Evolutionary conservation across 2,888 invertebrate genomes (phyloP), one percentile per base, ranked within the genome.

Genomic region (Tenthredo amoena): DNA sequence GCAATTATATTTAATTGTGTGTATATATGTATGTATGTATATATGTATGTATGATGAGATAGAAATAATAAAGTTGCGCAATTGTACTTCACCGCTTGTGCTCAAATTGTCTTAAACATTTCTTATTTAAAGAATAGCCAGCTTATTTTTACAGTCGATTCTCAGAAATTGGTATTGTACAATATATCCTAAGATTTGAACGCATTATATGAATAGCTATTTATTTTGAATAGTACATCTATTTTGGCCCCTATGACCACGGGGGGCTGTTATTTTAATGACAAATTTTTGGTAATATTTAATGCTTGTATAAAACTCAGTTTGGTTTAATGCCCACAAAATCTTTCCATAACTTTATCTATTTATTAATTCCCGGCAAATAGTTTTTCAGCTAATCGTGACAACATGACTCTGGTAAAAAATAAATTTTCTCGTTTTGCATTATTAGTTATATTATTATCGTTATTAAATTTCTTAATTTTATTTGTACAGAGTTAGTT

Each of bases 401-500:
- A 68, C 68, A 6, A 31, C 18, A 21, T 34, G 58, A 77, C 9
- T 55, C 26, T 81, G 65, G 31, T 83, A 50, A 83, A 83, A 83
- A 83, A 83, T 83, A 83, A 65, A 68, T 83, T 83, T 83, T 74
- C n/a, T 37, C 77, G 68, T 68, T 47, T 7, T 37, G 58, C 50
- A 81, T 81, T 62, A 62, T 81, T 62, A 81, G 9, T 81, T 26
- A 81, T 62, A 81, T 68, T 71, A n/a, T 71, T 68, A 68, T 83
- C 21, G 31, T 83, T 71, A 68, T 47, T 68, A 21, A 81, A 68
- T 71, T 47, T 65, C 68, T 47, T 83, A 43, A 83, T 47, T 50
- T 68, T 83, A 83, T 87, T 85, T 74, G 86, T 87, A 87, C 86
- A 88, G 71, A 85, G 82, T 72, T 83, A 83, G 85, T 87, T 89